phyloP scores from a whole-genome alignment of 37 sponge, comb jelly and placozoan genomes.

The Tethya wilhelma region DNA sequence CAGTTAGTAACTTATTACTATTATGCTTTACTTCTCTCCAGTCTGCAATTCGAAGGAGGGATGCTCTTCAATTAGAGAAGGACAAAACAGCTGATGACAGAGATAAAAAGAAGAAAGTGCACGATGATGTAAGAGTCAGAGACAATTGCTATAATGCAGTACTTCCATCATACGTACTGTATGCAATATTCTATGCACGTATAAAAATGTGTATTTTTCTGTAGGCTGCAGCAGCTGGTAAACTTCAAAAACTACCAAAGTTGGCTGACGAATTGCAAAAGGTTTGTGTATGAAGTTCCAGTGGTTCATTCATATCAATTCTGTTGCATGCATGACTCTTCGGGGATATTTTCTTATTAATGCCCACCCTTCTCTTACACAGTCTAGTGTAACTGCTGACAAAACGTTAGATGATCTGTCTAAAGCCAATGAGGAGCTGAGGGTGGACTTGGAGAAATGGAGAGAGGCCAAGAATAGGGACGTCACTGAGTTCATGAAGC shows the following conservation, averaged over 20 bases:
- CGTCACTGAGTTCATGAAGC: conserved; percentile 35
- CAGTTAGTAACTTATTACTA: neutral
- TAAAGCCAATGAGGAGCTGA: conserved; percentile 62
- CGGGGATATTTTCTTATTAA: neutral
- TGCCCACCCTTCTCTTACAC: neutral
- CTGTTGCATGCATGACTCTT: neutral
- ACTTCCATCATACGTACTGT: neutral
- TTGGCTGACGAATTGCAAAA: conserved; percentile 58
- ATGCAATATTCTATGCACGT: neutral
- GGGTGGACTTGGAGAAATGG: conserved; percentile 86
- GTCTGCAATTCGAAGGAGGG: conserved; percentile 56
- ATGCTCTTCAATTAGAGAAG: conserved; percentile 65
- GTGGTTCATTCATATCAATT: neutral
- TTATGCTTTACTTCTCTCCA: neutral
- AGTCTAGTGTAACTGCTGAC: conserved; percentile 60
- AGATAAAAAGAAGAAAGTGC: conserved; percentile 60
- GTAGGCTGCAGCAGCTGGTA: conserved; percentile 59
- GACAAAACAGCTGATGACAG: conserved; percentile 57
- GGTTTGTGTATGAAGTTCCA: neutral
- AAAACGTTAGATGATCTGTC: conserved; percentile 65
- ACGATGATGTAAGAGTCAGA: conserved; percentile 57
- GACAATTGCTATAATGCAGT: neutral
- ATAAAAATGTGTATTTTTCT: neutral
- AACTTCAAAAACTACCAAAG: conserved; percentile 59
- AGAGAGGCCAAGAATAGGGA: conserved; percentile 56